A percentile compares a stretch with the other conserved stretches of the same genome.
Conservation (phyloP, 2,797 vertebrate species). For the Tokudaia tokunoshimensis region DNA sequence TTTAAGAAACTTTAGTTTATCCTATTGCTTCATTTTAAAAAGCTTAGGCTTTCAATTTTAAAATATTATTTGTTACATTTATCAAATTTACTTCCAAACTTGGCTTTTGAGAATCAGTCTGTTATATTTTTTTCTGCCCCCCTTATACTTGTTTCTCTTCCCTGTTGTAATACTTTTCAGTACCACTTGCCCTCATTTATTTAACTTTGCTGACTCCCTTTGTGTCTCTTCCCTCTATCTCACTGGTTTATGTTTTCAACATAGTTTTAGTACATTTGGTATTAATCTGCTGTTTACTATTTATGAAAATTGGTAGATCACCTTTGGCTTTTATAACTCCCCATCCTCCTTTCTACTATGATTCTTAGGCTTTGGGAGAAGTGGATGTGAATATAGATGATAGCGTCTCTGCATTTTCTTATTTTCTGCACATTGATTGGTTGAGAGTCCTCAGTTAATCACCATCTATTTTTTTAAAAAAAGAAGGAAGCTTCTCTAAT, state of each 20-base stretch:
- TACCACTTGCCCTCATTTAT: not conserved
- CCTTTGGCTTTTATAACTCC: not conserved
- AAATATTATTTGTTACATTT: not conserved
- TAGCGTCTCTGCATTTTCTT: too few species aligned
- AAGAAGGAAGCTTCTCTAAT: not conserved
- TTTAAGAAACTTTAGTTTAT: not conserved
- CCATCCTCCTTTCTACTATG: not conserved
- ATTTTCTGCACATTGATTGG: not conserved
- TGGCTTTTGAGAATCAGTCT: not conserved
- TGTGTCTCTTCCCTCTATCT: not conserved
- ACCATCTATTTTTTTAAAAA: not conserved
- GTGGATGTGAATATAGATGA: not conserved
- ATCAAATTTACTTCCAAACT: not conserved
- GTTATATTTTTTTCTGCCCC: too few species aligned
- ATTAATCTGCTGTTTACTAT: not conserved
- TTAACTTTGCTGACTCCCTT: not conserved
- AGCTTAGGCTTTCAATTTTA: not conserved
- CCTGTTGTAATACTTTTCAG: not conserved
- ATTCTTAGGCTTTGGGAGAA: not conserved
- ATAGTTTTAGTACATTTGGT: not conserved
- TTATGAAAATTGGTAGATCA: not conserved
- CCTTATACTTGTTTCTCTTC: not conserved
- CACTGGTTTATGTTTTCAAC: not conserved
- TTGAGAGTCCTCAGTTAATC: too few species aligned
- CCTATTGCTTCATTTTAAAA: not conserved